Evolutionary conservation across 37 sponge, comb jelly and placozoan genomes (phyloP), one percentile per base, ranked within the genome.

Genomic region (Spongilla lacustris): DNA sequence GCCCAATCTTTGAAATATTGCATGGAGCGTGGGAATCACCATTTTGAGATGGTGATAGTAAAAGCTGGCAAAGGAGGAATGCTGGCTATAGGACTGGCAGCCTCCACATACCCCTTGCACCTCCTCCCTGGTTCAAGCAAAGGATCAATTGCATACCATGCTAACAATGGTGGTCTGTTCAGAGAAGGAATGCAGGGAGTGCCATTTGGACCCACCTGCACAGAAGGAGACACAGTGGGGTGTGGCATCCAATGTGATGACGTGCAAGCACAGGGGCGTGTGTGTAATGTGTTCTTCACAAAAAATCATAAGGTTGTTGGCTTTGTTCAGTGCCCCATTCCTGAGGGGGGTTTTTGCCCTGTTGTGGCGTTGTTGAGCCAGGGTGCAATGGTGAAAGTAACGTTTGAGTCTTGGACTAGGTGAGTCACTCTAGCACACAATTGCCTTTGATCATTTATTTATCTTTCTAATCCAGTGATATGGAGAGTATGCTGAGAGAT

Each of bases 11-110:
- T 46, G 46, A 74, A 66, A 8, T 68, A 79, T 34, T 84, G 66
- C 8, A 49, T 95, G 21, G 76, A 82, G 26, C 78, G 68, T 3
- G 31, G 67, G 9, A 81, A 90, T 35, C 96, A 92, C 75, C 92
- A 95, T 36, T 95, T 95, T 88, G 96, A 95, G 70, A 81, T 95
- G 88, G 82, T 87, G 66, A 87, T 95, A 17, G 46, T 85, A 34
- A 66, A 89, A 6, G 38, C 78, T 22, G 96, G 96, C 8, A 80
- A 90, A 35, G 71, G 85, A 11, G 90, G 96, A 0, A 83, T 84
- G 75, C 50, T 95, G 27, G 96, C 93, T 11, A 89, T 95, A 0
- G 96, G 96, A 3, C 81, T 95, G 11, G 96, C 89, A 0, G 81
- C 80, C n/a, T 73, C 37, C 0, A 90, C 91, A 1, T 95, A 95